Base-by-base conservation (phyloP, 2,797 vertebrate species). In the Tokudaia muenninki region DNA sequence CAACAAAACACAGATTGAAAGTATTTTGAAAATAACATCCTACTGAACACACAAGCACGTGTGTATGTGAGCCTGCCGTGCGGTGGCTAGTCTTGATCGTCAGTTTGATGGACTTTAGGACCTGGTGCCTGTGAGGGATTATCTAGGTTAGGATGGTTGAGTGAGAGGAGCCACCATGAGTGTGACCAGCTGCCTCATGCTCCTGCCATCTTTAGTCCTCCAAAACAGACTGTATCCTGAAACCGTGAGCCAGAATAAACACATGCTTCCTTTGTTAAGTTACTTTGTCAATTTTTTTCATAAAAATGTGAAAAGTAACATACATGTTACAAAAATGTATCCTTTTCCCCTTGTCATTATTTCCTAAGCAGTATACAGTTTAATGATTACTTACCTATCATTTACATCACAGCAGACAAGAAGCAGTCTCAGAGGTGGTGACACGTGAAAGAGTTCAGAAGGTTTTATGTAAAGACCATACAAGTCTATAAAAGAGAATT, bases 391-490 rank as follows among this genome's bases (percentile, higher is more conserved):
- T 31, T 61, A 16, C 29, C 75, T 12, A 26, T 50, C 21, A 29
- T 52, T 77, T 80, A 55, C 34, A 67, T 67, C 74, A 41, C 6
- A 57, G 10, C 26, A 26, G n/a, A 13, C 21, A 74, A 47, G 19
- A 21, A 79, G 74, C 37, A 8, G 21, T 34, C 37, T 21, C 9
- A 47, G 83, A 34, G 74, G 52, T 44, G 22, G 11, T n/a, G 19
- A 26, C 31, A 22, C 21, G 0, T 12, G 10, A 3, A 6, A 41
- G 26, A 37, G 3, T 0, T 55, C 3, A 1, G 31, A 29, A 22
- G n/a, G 44, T 12, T 87, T 12, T 79, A 6, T 41, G 29, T 2
- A 65, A 75, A 77, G 22, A 10, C n/a, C 3, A 7, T 13, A 31
- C 3, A 24, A 4, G 10, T 63, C 50, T 63, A 29, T 14, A 75